Percentiles rank a stretch among this genome's conserved stretches.
Evolutionary conservation across 1,140 invertebrate species (phyloP).

Genomic region (Lepidurus apus): DNA sequence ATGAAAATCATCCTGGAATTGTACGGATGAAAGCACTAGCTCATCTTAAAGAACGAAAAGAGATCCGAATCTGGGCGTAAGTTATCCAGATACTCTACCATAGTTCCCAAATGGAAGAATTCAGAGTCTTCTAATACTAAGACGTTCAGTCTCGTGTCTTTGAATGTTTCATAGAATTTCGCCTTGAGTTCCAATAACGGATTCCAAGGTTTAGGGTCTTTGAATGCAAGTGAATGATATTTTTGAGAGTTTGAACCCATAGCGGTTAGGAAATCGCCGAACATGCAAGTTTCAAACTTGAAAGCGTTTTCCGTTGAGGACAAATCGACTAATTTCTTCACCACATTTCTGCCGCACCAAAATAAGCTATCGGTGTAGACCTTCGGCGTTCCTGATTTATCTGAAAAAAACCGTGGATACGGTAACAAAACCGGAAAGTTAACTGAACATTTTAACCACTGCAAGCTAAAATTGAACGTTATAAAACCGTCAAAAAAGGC

Average conservation of each 20-base stretch:
- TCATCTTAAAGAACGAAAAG: slow-evolving; percentile 40
- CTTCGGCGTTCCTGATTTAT: slow-evolving; percentile 36
- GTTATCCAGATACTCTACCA: slow-evolving; percentile 47
- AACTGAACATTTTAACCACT: slow-evolving; percentile 34
- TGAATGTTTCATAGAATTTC: slow-evolving; percentile 43
- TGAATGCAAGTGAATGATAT: slow-evolving; percentile 41
- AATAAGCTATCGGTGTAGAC: slow-evolving; percentile 50
- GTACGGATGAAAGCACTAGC: slow-evolving; percentile 43
- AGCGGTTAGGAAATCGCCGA: slow-evolving; percentile 50
- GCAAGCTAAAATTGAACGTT: too few species aligned
- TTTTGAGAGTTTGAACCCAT: slow-evolving; percentile 43
- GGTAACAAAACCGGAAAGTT: neutral
- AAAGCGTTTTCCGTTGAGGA: slow-evolving; percentile 41
- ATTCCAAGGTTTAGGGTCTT: slow-evolving; percentile 33
- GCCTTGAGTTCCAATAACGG: slow-evolving; percentile 37
- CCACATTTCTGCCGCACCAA: slow-evolving; percentile 46
- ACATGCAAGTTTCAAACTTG: slow-evolving; percentile 49
- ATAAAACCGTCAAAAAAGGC: slow-evolving; percentile 42
- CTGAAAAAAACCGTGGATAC: neutral
- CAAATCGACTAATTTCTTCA: slow-evolving; percentile 44
- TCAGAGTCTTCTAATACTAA: slow-evolving; percentile 46
- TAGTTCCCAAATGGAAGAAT: slow-evolving; percentile 51
- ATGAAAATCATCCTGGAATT: slow-evolving; percentile 50
- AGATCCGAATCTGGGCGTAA: slow-evolving; percentile 42
- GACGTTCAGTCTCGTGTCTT: slow-evolving; percentile 42